Conservation (phyloP, 35 echinoderm and acorn worm species). For the Heliocidaris tuberculata region DNA sequence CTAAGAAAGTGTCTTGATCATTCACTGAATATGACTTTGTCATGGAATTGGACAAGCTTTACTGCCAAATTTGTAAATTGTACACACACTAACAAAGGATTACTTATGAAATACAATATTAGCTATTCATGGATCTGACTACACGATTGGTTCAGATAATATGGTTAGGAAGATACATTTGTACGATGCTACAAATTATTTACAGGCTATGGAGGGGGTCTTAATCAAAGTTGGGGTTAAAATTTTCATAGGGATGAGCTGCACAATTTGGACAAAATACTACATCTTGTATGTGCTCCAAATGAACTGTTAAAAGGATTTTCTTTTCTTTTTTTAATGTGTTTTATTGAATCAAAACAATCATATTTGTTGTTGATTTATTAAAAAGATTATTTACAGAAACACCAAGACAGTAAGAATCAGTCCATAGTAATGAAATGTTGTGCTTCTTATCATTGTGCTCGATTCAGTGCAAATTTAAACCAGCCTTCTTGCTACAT, state of each 20-base stretch:
- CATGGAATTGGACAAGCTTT: slow-evolving; percentile 25
- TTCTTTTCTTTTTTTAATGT: too few species aligned
- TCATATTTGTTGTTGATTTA: too few species aligned
- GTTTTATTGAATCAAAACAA: too few species aligned
- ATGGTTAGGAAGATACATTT: too few species aligned
- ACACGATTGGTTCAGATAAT: too few species aligned
- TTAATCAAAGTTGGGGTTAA: too few species aligned
- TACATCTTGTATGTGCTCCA: too few species aligned
- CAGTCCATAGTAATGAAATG: neutral
- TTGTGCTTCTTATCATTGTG: neutral
- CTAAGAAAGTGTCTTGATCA: neutral
- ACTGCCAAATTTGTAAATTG: slow-evolving; percentile 14
- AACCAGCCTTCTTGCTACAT: neutral
- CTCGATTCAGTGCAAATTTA: neutral
- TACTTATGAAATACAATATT: neutral
- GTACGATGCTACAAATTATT: too few species aligned
- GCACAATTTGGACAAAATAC: too few species aligned
- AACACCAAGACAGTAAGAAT: neutral
- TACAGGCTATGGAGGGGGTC: too few species aligned
- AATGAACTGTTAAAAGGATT: neutral
- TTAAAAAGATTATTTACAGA: neutral
- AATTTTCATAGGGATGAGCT: too few species aligned
- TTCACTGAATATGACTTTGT: neutral
- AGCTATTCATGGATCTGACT: neutral
- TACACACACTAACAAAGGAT: neutral